Percentiles rank a stretch among this genome's conserved stretches.
Conservation (phyloP, 1,140 invertebrate species). For the Drosophila biarmipes region DNA sequence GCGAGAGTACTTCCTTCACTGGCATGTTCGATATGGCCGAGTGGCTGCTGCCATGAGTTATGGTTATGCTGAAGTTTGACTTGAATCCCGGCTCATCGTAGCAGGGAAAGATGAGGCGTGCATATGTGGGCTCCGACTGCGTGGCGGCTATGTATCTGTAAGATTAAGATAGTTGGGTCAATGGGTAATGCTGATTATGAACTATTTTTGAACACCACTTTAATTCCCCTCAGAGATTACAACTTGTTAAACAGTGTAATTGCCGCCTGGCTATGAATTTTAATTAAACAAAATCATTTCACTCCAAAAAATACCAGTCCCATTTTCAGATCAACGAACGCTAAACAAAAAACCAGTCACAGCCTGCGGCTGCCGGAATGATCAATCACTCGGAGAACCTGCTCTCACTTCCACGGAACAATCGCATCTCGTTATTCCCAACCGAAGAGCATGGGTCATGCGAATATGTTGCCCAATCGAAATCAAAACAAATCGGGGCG, state of each 20-base stretch:
- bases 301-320: slow-evolving; percentile 19
- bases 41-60: slow-evolving; percentile 86
- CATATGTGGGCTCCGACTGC: slow-evolving; percentile 92
- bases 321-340: slow-evolving; percentile 39
- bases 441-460: slow-evolving; percentile 11
- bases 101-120: slow-evolving; percentile 93
- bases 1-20: slow-evolving; percentile 35
- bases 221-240: neutral
- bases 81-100: slow-evolving; percentile 95
- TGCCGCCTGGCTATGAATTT: neutral
- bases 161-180: neutral
- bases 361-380: slow-evolving; percentile 44
- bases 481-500: slow-evolving; percentile 24
- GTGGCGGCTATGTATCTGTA: slow-evolving; percentile 89
- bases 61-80: slow-evolving; percentile 87
- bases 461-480: slow-evolving; percentile 18
- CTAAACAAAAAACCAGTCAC: slow-evolving; percentile 32
- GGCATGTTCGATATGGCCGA: slow-evolving; percentile 87
- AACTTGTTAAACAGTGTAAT: slow-evolving; percentile 20
- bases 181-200: neutral
- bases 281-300: slow-evolving; percentile 16
- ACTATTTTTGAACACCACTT: neutral
- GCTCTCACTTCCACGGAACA: slow-evolving; percentile 23
- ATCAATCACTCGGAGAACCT: slow-evolving; percentile 26
- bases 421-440: neutral